Evolutionary conservation across 2,797 vertebrate species (phyloP).

Genomic region (Schizopygopsis pylzovi): DNA sequence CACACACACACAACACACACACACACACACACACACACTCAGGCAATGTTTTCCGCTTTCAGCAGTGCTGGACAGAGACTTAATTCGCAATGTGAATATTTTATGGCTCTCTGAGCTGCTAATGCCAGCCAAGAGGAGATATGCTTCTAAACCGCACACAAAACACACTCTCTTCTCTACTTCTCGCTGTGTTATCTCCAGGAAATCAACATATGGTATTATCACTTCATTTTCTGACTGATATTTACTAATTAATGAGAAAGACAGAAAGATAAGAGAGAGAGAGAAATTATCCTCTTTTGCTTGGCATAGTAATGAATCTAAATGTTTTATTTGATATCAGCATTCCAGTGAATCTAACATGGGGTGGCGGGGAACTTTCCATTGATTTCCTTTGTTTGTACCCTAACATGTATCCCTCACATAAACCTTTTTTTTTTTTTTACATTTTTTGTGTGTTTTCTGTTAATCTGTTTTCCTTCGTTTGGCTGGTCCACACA

Average conservation of each 20-base stretch:
- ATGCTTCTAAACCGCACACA: slow-evolving; percentile 18
- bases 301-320: background rate
- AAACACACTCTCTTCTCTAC: background rate
- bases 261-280: background rate
- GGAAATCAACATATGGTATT: slow-evolving; percentile 32
- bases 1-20: slow-evolving; percentile 26
- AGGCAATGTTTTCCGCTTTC: slow-evolving; percentile 27
- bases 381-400: slow-evolving; percentile 10
- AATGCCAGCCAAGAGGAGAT: slow-evolving; percentile 49
- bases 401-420: background rate
- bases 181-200: slow-evolving; percentile 21
- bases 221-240: slow-evolving; percentile 7
- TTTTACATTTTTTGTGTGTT: background rate
- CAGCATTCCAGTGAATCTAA: background rate
- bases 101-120: slow-evolving; percentile 38
- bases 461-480: slow-evolving; percentile 28
- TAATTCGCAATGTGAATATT: slow-evolving; percentile 33
- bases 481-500: slow-evolving; percentile 21
- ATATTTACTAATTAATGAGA: slow-evolving; percentile 26
- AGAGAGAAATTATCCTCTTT: background rate
- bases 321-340: slow-evolving; percentile 10
- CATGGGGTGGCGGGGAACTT: background rate
- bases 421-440: background rate
- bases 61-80: slow-evolving; percentile 19
- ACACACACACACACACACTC: slow-evolving; percentile 22